Evolutionary conservation across 2,888 invertebrate species (phyloP).

Genomic region (Ganaspis brasiliensis): DNA sequence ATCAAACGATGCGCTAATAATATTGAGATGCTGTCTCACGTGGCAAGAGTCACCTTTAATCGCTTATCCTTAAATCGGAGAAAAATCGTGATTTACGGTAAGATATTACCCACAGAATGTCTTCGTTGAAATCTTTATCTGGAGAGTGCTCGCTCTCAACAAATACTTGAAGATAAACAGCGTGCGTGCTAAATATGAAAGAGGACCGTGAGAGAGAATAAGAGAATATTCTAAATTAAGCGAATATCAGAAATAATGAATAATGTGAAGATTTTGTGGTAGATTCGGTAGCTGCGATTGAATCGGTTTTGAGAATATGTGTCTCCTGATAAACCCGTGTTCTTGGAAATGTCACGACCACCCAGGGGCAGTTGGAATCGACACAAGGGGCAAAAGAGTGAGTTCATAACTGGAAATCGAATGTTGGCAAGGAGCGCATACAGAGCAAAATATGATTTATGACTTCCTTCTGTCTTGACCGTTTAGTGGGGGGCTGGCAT

Average conservation of each 20-base stretch:
- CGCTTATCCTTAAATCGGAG: slow-evolving; percentile 16
- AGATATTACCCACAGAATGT: background rate
- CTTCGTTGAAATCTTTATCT: slow-evolving; percentile 22
- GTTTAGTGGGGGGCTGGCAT: slow-evolving; percentile 58
- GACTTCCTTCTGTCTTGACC: slow-evolving; percentile 62
- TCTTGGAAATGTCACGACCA: slow-evolving; percentile 40
- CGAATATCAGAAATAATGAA: no score
- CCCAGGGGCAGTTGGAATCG: slow-evolving; percentile 26
- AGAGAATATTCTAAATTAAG: background rate
- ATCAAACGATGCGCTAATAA: background rate
- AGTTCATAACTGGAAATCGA: slow-evolving; percentile 24
- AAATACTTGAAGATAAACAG: slow-evolving; percentile 8
- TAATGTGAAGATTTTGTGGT: no score
- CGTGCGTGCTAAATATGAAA: slow-evolving; percentile 13
- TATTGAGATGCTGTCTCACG: slow-evolving; percentile 11
- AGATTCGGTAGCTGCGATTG: slow-evolving; percentile 9
- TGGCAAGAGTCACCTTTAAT: slow-evolving; percentile 24
- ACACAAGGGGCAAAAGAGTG: background rate
- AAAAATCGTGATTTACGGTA: slow-evolving; percentile 23
- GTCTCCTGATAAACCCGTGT: background rate
- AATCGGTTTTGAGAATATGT: slow-evolving; percentile 26
- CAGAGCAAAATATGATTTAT: slow-evolving; percentile 71
- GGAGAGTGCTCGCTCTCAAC: background rate
- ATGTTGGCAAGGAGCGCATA: slow-evolving; percentile 52
- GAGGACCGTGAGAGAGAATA: slow-evolving; percentile 25